phyloP scores from a whole-genome alignment of 2,888 invertebrate species.

The Lasius platythorax region DNA sequence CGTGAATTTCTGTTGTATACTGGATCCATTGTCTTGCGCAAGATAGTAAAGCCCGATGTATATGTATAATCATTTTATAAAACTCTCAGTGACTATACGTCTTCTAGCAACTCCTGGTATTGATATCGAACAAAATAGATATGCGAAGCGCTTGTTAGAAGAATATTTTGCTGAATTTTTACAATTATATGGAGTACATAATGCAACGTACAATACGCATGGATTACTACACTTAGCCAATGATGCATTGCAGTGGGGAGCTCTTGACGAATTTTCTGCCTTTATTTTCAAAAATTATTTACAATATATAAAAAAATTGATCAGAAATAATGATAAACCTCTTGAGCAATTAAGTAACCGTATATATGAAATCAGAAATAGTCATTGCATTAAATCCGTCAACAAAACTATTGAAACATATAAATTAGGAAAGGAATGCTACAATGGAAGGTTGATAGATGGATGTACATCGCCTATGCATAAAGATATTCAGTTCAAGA shows the following conservation, averaged over 20 bases:
- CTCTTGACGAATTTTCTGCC: constrained; percentile 4
- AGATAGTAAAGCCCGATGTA: background rate
- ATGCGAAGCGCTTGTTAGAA: background rate
- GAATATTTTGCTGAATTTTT: constrained; percentile 3
- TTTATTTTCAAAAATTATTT: constrained; percentile 15
- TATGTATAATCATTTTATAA: constrained; percentile 13
- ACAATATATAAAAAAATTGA: constrained; percentile 1
- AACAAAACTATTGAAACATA: background rate
- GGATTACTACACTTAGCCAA: constrained; percentile 1
- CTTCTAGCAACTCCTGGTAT: constrained; percentile 12
- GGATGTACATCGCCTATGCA: constrained; percentile 3
- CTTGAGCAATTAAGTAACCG: constrained; percentile 13
- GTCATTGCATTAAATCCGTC: background rate
- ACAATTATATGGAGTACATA: background rate
- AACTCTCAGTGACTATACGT: constrained; percentile 14
- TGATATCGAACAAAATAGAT: constrained; percentile 21
- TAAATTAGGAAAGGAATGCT: constrained; percentile 2
- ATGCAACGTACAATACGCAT: constrained; percentile 4
- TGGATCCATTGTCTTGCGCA: background rate
- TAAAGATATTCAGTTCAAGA: constrained; percentile 4
- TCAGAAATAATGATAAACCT: constrained; percentile 1
- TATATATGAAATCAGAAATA: background rate
- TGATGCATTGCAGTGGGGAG: background rate
- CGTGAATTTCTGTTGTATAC: constrained; percentile 10
- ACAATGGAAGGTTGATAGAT: background rate